These are phyloP conservation scores for Philereme transversata DNA, from an alignment of 2,888 invertebrate genomes.

Conservation along the genomic window DNA sequence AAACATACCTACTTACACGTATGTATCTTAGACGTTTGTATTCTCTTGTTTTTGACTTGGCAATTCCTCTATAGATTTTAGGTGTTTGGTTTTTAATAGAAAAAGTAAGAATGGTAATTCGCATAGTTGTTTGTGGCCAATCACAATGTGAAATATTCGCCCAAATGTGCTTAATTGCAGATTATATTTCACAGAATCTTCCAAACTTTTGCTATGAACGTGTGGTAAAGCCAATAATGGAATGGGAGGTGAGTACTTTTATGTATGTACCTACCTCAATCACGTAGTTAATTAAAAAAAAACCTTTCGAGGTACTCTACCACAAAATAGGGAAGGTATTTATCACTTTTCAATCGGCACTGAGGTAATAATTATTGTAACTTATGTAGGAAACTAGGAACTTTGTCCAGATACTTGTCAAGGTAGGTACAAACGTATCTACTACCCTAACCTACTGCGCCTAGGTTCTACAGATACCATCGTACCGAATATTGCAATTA, in stretches of 20 bases:
- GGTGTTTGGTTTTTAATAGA: too few species aligned
- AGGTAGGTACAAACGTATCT: background rate
- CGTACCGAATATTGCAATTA: background rate
- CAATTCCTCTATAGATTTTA: too few species aligned
- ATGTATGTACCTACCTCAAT: background rate
- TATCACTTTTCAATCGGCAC: too few species aligned
- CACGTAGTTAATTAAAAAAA: too few species aligned
- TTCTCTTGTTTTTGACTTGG: too few species aligned
- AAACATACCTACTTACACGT: too few species aligned
- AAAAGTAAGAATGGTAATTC: constrained; percentile 62
- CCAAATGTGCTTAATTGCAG: constrained; percentile 81
- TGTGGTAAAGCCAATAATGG: constrained; percentile 70
- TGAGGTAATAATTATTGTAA: too few species aligned
- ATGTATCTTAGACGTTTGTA: too few species aligned
- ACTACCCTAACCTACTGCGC: background rate
- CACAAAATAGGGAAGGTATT: too few species aligned
- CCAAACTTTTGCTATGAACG: constrained; percentile 81
- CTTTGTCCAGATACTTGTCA: too few species aligned
- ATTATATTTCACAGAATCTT: constrained; percentile 77
- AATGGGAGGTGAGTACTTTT: constrained; percentile 77
- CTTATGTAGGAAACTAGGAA: too few species aligned
- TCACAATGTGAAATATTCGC: constrained; percentile 78
- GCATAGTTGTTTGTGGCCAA: constrained; percentile 83
- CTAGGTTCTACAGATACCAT: background rate
- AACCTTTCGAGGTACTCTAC: too few species aligned